phyloP scores from a whole-genome alignment of 2,888 invertebrate genomes.

The Standfussiana lucernea region DNA sequence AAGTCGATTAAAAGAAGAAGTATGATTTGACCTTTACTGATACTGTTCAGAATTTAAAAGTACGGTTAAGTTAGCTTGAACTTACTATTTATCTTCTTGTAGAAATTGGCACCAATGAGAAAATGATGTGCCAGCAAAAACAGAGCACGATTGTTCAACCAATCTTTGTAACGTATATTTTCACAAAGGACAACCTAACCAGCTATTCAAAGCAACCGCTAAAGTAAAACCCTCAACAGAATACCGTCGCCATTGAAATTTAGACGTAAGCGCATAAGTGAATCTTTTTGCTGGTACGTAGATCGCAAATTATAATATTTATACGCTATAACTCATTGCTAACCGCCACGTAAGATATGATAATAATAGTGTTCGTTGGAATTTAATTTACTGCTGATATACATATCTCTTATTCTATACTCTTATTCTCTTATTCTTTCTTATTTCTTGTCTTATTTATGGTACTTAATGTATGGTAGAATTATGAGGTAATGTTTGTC shows the following conservation, averaged over 20 bases:
- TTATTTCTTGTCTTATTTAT: conserved; percentile 49
- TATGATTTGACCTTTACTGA: too few species aligned
- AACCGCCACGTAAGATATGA: conserved; percentile 52
- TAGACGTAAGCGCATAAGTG: conserved; percentile 67
- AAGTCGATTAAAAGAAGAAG: too few species aligned
- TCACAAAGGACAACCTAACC: conserved; percentile 26
- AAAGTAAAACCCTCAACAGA: conserved; percentile 47
- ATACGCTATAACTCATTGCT: conserved; percentile 59
- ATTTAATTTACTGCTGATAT: conserved; percentile 56
- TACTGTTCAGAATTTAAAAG: too few species aligned
- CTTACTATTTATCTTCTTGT: background rate
- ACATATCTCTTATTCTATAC: too few species aligned
- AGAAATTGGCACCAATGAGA: background rate
- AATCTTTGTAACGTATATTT: conserved; percentile 26
- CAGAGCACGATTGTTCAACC: background rate
- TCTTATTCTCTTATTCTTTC: too few species aligned
- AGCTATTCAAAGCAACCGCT: conserved; percentile 43
- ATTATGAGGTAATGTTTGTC: conserved; percentile 31
- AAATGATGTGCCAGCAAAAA: background rate
- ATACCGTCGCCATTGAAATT: conserved; percentile 63
- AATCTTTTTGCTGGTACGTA: conserved; percentile 62
- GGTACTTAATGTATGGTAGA: conserved; percentile 13
- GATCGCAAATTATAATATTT: conserved; percentile 65
- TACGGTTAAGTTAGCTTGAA: background rate
- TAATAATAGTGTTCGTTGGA: conserved; percentile 53